These are phyloP conservation scores for Mystacides longicornis DNA, from an alignment of 2,888 invertebrate genomes.

Conservation along the genomic window DNA sequence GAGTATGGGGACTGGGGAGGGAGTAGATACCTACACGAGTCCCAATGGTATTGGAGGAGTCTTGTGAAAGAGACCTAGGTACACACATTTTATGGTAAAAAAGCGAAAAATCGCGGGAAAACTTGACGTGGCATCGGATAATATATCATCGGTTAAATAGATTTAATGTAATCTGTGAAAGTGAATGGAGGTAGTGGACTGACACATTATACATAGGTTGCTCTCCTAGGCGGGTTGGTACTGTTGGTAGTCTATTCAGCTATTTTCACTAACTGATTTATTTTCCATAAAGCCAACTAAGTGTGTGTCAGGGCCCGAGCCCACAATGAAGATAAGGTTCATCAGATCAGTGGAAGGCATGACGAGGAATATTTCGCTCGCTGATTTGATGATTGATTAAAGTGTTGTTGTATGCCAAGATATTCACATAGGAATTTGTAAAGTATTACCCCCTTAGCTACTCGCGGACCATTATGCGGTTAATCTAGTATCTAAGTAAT, in stretches of 20 bases:
- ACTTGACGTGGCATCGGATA: conserved; percentile 23
- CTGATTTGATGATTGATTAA: background rate
- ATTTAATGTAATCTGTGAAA: conserved; percentile 27
- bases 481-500: no score
- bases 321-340: background rate
- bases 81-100: conserved; percentile 12
- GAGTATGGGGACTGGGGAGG: background rate
- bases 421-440: no score
- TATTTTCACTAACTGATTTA: conserved; percentile 2
- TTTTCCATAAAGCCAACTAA: background rate
- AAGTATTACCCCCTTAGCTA: no score
- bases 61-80: conserved; percentile 6
- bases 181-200: conserved; percentile 13
- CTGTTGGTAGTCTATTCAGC: background rate
- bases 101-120: conserved; percentile 20
- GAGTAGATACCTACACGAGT: no score
- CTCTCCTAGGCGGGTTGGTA: background rate
- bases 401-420: no score
- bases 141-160: conserved; percentile 27
- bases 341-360: background rate
- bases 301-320: background rate
- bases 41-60: conserved; percentile 4
- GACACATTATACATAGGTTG: background rate
- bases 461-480: no score
- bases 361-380: conserved; percentile 23